Conservation (phyloP, 2,113 vertebrate species). For the Nothocercus nigrocapillus region DNA sequence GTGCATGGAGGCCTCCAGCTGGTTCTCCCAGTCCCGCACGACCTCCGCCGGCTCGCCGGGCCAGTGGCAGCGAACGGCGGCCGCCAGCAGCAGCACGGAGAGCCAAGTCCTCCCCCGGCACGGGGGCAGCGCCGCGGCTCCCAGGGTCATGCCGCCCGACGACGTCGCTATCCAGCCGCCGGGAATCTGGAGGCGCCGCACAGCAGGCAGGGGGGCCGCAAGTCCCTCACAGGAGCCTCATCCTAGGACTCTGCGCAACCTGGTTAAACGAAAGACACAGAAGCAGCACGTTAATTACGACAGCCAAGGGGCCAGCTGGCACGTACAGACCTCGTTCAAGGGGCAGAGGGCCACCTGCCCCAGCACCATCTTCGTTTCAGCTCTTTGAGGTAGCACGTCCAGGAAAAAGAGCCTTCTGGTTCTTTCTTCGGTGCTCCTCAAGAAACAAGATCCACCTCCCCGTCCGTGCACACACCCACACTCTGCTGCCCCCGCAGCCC, state of each 20-base stretch:
- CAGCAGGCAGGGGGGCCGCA: constrained; percentile 20
- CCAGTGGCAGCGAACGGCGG: constrained; percentile 75
- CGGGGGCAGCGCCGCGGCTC: constrained; percentile 67
- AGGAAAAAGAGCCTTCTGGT: not conserved
- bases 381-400: not conserved
- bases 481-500: not conserved
- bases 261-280: constrained; percentile 53
- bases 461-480: no score
- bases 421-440: not conserved
- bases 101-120: constrained; percentile 82
- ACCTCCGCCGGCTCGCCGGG: constrained; percentile 78
- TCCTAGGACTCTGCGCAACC: constrained; percentile 66
- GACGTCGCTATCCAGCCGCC: not conserved
- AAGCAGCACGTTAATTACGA: not conserved
- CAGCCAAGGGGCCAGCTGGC: not conserved
- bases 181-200: not conserved
- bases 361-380: rapidly evolving
- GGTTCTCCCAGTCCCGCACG: constrained; percentile 84
- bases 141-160: constrained; percentile 78
- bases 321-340: not conserved
- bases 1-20: constrained; percentile 94
- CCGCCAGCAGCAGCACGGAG: constrained; percentile 78
- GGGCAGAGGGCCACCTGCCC: not conserved
- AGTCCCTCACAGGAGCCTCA: constrained; percentile 73
- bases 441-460: not conserved